These are phyloP conservation scores for Leiothrix lutea DNA, from an alignment of 2,113 vertebrate genomes.

Conservation along the genomic window DNA sequence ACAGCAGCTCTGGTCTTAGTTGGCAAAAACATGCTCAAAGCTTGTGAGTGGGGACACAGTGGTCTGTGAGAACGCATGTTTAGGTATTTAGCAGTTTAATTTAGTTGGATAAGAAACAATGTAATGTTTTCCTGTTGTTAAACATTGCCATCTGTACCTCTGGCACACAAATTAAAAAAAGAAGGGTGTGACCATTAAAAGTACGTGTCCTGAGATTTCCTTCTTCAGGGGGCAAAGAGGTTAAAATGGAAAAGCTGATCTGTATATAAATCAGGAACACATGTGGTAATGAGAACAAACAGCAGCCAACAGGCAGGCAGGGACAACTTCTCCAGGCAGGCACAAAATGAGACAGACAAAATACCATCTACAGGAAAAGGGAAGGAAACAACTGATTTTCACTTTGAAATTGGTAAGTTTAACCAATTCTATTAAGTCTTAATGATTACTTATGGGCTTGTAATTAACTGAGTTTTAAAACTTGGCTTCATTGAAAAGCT, in stretches of 20 bases:
- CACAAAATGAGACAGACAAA: not conserved
- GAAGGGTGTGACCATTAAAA: slow-evolving; percentile 58
- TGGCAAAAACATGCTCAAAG: not conserved
- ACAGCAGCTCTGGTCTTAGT: slow-evolving; percentile 12
- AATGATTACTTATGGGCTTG: not conserved
- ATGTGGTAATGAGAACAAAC: slow-evolving; percentile 57
- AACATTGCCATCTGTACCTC: slow-evolving; percentile 59
- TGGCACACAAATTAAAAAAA: slow-evolving; percentile 59
- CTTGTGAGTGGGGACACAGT: not conserved
- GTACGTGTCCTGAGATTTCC: slow-evolving; percentile 46
- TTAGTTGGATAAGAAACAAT: slow-evolving; percentile 45
- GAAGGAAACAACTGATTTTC: not conserved
- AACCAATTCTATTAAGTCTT: not conserved
- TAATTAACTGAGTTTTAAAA: not conserved
- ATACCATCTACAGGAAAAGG: not conserved
- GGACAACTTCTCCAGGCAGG: not conserved
- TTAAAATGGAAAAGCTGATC: slow-evolving; percentile 52
- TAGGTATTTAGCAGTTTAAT: slow-evolving; percentile 44
- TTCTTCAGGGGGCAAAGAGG: slow-evolving; percentile 57
- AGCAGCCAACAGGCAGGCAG: slow-evolving; percentile 24
- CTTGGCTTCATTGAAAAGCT: not conserved
- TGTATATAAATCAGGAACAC: slow-evolving; percentile 41
- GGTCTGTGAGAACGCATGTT: not conserved
- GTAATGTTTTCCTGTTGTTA: slow-evolving; percentile 59
- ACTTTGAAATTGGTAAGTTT: not conserved